Conservation (phyloP, 2,113 vertebrate species). For the Phocoena sinus region DNA sequence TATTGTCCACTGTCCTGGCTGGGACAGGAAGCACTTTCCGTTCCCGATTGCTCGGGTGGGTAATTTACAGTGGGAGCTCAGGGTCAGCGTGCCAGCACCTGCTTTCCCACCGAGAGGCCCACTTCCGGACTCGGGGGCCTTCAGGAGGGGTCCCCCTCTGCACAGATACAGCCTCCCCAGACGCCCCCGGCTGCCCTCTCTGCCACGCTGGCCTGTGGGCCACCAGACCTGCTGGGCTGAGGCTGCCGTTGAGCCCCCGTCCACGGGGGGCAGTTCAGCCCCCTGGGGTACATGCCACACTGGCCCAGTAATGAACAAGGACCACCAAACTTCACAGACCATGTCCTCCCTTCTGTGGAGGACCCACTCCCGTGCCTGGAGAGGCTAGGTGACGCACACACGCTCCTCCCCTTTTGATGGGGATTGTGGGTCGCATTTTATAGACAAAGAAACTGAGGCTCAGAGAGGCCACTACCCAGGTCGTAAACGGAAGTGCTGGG, state of each 20-base stretch:
- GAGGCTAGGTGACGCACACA: fast-evolving
- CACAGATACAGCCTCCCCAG: background rate
- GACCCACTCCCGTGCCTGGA: fast-evolving
- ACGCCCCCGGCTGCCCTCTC: background rate
- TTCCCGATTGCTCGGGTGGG: conserved; percentile 22
- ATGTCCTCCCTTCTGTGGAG: background rate
- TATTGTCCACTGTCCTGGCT: conserved; percentile 28
- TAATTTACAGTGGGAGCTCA: background rate
- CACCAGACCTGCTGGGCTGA: background rate
- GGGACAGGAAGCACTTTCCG: conserved; percentile 57
- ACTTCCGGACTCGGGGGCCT: background rate
- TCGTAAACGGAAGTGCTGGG: fast-evolving
- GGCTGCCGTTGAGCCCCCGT: background rate
- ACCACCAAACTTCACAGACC: background rate
- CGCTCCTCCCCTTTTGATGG: background rate
- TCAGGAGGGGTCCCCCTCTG: background rate
- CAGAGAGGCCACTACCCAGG: background rate
- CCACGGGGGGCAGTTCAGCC: fast-evolving
- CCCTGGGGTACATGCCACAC: fast-evolving
- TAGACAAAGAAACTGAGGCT: background rate
- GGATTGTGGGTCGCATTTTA: background rate
- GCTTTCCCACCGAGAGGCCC: background rate
- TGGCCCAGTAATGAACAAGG: background rate
- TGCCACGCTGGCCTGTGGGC: background rate
- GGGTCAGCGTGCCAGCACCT: conserved; percentile 38